Base-by-base conservation (phyloP, 2,113 vertebrate genomes). In the Indicator maculatus region DNA sequence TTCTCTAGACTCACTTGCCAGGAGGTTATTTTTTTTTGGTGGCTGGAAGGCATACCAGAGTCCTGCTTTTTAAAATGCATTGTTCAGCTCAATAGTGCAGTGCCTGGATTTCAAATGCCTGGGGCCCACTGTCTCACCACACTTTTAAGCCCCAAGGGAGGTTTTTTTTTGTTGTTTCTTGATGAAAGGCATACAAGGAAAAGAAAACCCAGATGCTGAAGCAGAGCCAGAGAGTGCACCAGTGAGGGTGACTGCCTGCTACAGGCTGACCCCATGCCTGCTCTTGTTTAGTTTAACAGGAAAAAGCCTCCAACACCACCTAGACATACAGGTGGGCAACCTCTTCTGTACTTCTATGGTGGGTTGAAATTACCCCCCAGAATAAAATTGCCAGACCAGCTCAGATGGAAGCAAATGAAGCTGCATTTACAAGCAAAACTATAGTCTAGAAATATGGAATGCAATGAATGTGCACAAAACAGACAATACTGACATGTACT, bases 151-250 rank as follows among this genome's bases (percentile, higher is more conserved):
- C 66, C n/a, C 23, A 65, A 58, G 55, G 72, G 1, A 58, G 19
- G 5, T 8, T 56, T 81, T 75, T 41, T 85, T 41, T 14, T 41
- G 5, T 63, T 79, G 5, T 63, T 79, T 66, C 36, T 45, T 1
- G 0, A 3, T 45, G 41, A 82, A 75, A 9, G 50, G 5, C 5
- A 28, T 33, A 4, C 39, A 85, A 91, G 44, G 27, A 85, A 61
- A 79, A 17, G 4, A 85, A 77, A 88, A 73, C 30, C n/a, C 55
- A 79, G 12, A 39, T 45, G 20, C 12, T 39, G 17, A 87, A 65
- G 39, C 6, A 6, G 20, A 86, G 33, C 33, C 50, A 63, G 33
- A 53, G 23, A 11, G 4, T 16, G 12, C 1, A 0, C 7, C 38
- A 84, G 5, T 28, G 59, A 44, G 39, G 44, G 60, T 24, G 16